Base-by-base conservation (phyloP, 2,888 invertebrate species). In the Tipula confusa region DNA sequence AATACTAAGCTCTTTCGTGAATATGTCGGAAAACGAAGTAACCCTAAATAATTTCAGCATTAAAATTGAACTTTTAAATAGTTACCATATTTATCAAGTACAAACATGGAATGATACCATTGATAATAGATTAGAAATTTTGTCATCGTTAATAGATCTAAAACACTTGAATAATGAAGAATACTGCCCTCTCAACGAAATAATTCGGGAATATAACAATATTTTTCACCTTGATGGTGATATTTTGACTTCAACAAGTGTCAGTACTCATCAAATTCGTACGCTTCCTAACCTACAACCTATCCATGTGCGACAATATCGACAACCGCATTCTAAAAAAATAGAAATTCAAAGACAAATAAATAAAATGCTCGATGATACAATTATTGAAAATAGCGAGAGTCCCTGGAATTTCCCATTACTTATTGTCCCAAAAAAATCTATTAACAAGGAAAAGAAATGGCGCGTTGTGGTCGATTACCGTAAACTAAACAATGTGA, bases 171-270 rank as follows among this genome's bases (percentile, higher is more conserved):
- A 80, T 11, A 3, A 0, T 11, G 80, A 80, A 80, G 80, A 80
- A 29, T 28, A 29, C 7, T 2, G 13, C 2, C 7, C 80, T 2
- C 7, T 80, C 7, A 28, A 28, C 4, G 29, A 3, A 13, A 80
- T 80, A 24, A 28, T 24, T 2, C 7, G 1, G 29, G 29, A 29
- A 29, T 80, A 28, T 85, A 84, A 85, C 4, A 86, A 88, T 36
- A 86, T 88, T 2, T 87, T 88, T 82, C 85, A 87, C 29, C 85
- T 83, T 9, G 87, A 87, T 9, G 82, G 85, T 7, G 85, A 87
- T 0, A 86, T 87, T 0, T 29, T 88, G 29, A 86, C 86, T 0
- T 86, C 86, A 5, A 87, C 87, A 1, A 86, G 87, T 36, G 83
- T 86, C 13, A 18, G n/a, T n/a, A n/a, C 29, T 5, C 81, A 81